These are phyloP conservation scores for Hydractinia symbiolongicarpus DNA, from an alignment of 30 jellyfish, hydroid and myxozoan species.

Conservation along the genomic window DNA sequence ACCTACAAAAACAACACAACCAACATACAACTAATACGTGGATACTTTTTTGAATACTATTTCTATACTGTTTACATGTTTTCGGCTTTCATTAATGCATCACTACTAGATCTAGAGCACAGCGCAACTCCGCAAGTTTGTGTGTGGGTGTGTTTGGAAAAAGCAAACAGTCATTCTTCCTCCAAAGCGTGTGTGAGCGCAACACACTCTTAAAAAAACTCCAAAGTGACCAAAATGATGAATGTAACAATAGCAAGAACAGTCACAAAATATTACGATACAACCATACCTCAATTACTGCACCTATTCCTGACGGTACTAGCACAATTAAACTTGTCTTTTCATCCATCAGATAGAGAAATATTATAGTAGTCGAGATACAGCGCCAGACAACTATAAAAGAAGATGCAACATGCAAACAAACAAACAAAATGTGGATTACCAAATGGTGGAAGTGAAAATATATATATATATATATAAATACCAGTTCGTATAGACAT, in stretches of 20 bases:
- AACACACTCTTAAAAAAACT: not conserved
- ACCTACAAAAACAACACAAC: too few species aligned
- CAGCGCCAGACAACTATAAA: conserved; percentile 89
- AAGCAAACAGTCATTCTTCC: too few species aligned
- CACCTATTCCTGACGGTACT: conserved; percentile 98
- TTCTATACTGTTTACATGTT: too few species aligned
- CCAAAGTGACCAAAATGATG: too few species aligned
- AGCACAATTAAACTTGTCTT: conserved; percentile 84
- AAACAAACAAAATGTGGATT: not conserved
- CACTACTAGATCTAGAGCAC: too few species aligned
- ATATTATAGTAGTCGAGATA: conserved; percentile 84
- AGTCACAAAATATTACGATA: not conserved
- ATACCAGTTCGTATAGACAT: conserved; percentile 88
- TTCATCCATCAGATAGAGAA: conserved; percentile 82
- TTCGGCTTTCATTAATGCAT: too few species aligned
- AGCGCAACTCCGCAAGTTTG: too few species aligned
- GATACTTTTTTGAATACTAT: too few species aligned
- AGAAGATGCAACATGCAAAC: not conserved
- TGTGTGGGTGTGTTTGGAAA: too few species aligned
- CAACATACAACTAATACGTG: too few species aligned
- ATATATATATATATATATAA: not conserved
- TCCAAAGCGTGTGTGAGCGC: too few species aligned
- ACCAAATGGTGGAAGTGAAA: not conserved
- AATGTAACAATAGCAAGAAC: not conserved
- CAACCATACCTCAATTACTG: conserved; percentile 65